Evolutionary conservation across 2,113 vertebrate species (phyloP).

Genomic region (Scortum barcoo): DNA sequence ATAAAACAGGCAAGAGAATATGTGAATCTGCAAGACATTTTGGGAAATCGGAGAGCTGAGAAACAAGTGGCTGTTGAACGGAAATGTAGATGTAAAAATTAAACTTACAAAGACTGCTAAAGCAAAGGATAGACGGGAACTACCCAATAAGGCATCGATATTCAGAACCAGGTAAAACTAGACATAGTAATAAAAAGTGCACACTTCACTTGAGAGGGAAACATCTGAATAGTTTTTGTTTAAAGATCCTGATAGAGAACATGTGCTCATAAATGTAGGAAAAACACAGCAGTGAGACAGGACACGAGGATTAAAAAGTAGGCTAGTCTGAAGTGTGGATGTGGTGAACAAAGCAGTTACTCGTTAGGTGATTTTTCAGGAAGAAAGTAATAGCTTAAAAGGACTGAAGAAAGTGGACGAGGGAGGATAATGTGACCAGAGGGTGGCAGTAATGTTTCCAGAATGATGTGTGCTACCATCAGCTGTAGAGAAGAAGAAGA

Average conservation of each 20-base stretch:
- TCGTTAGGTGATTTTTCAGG: neutral
- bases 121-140: neutral
- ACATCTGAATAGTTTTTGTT: neutral
- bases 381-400: neutral
- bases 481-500: constrained; percentile 5
- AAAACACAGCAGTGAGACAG: neutral
- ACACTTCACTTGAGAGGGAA: neutral
- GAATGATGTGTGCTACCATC: neutral
- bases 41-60: neutral
- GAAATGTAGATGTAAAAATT: neutral
- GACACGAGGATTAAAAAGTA: neutral
- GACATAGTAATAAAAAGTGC: neutral
- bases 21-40: neutral
- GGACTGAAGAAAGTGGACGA: neutral
- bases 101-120: neutral
- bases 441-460: constrained; percentile 8
- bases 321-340: too few species aligned
- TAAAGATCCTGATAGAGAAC: neutral
- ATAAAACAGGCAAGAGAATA: neutral
- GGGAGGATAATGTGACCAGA: neutral
- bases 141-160: neutral
- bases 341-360: too few species aligned
- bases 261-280: neutral
- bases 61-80: neutral
- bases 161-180: neutral